A percentile compares a stretch with the other conserved stretches of the same genome.
Conservation (phyloP, 2,888 invertebrate species). For the Amiota mariae region DNA sequence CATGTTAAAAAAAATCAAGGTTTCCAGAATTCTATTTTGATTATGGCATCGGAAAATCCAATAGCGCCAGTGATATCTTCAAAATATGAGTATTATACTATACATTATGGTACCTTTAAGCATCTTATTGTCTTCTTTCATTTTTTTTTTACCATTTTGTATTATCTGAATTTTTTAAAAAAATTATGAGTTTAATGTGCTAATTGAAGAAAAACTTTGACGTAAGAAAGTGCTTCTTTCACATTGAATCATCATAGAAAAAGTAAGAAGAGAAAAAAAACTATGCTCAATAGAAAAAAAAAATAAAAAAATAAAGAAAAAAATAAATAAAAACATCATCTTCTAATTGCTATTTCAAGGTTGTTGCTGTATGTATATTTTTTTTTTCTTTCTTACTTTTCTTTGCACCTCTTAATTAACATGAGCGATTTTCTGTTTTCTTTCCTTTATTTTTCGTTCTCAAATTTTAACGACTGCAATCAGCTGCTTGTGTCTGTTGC, state of each 20-base stretch:
- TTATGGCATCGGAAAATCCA: too few species aligned
- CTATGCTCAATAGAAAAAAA: neutral
- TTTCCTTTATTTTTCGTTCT: neutral
- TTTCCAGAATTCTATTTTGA: too few species aligned
- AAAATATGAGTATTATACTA: too few species aligned
- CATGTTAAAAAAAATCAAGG: too few species aligned
- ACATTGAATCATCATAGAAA: neutral
- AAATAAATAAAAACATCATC: neutral
- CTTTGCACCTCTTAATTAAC: neutral
- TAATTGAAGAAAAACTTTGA: constrained; percentile 14
- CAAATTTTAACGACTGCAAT: neutral
- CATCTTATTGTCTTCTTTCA: too few species aligned
- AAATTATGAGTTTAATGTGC: constrained; percentile 11
- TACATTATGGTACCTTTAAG: too few species aligned
- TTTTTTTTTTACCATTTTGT: too few species aligned
- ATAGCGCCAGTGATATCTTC: too few species aligned
- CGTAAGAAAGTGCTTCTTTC: neutral
- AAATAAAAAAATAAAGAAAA: constrained; percentile 11
- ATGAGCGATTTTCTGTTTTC: neutral
- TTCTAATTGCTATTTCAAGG: constrained; percentile 28
- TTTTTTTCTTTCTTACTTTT: neutral
- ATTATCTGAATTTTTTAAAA: neutral
- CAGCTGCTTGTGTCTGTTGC: neutral
- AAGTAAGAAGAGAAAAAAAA: neutral
- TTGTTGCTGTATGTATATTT: too few species aligned